Conservation (phyloP, 2,888 invertebrate genomes). For the Archips xylosteana region DNA sequence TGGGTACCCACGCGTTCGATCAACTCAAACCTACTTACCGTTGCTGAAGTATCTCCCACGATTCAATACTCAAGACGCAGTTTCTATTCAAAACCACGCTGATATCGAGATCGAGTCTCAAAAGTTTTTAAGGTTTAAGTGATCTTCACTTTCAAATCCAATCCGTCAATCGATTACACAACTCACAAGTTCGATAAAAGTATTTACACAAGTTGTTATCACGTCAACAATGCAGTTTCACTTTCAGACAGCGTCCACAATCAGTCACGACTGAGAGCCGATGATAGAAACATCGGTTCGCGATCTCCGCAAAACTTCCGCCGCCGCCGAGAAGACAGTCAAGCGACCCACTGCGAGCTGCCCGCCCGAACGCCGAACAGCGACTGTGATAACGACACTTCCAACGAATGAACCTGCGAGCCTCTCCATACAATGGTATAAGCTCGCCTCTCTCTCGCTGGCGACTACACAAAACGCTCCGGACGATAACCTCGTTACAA, state of each 20-base stretch:
- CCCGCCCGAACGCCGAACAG: slow-evolving; percentile 80
- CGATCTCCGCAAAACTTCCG: slow-evolving; percentile 80
- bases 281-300: slow-evolving; percentile 59
- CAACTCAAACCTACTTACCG: slow-evolving; percentile 62
- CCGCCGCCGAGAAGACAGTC: slow-evolving; percentile 44
- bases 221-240: slow-evolving; percentile 73
- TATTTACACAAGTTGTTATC: slow-evolving; percentile 73
- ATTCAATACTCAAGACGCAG: slow-evolving; percentile 80
- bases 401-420: slow-evolving; percentile 78
- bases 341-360: slow-evolving; percentile 54
- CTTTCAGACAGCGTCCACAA: slow-evolving; percentile 74
- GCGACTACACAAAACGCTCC: slow-evolving; percentile 62
- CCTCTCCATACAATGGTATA: slow-evolving; percentile 72
- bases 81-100: slow-evolving; percentile 78
- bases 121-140: slow-evolving; percentile 56
- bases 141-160: slow-evolving; percentile 57
- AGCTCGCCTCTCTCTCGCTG: slow-evolving; percentile 75
- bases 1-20: slow-evolving; percentile 22
- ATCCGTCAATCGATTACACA: slow-evolving; percentile 66
- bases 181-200: slow-evolving; percentile 62
- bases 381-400: slow-evolving; percentile 84
- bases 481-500: slow-evolving; percentile 56
- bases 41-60: slow-evolving; percentile 59
- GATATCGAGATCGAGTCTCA: slow-evolving; percentile 77
- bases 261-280: slow-evolving; percentile 66